phyloP scores from a whole-genome alignment of 2,113 vertebrate genomes.

The Poicephalus gulielmi region DNA sequence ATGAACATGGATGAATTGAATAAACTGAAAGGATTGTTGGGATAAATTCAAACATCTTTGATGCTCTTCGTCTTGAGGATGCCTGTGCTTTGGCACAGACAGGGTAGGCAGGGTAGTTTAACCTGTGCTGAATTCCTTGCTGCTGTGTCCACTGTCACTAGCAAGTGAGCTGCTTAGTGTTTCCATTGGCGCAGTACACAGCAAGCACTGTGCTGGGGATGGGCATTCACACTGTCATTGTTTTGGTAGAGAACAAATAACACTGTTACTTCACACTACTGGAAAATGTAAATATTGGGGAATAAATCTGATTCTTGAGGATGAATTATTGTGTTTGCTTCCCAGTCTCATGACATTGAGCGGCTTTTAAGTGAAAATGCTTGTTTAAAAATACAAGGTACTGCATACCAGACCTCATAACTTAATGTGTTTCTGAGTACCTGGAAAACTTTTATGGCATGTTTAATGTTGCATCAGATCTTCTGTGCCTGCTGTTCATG shows the following conservation, averaged over 20 bases:
- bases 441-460: not conserved
- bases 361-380: not conserved
- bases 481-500: not conserved
- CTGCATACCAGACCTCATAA: not conserved
- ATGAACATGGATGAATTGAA: not conserved
- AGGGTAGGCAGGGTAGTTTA: not conserved
- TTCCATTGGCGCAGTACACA: not conserved
- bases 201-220: not conserved
- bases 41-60: not conserved
- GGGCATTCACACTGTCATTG: not conserved
- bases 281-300: not conserved
- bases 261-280: not conserved
- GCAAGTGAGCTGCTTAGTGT: not conserved
- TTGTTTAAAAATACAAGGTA: not conserved
- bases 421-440: not conserved
- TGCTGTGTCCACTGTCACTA: not conserved
- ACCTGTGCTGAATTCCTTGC: not conserved
- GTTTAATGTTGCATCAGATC: not conserved
- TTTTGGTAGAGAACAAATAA: not conserved
- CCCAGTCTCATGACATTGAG: not conserved
- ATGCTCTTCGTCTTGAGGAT: not conserved
- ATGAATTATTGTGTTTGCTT: not conserved
- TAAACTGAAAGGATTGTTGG: not conserved
- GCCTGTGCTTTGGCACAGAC: not conserved
- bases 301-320: not conserved